Conservation (phyloP, 2,888 invertebrate genomes). For the Sinelater perroti region DNA sequence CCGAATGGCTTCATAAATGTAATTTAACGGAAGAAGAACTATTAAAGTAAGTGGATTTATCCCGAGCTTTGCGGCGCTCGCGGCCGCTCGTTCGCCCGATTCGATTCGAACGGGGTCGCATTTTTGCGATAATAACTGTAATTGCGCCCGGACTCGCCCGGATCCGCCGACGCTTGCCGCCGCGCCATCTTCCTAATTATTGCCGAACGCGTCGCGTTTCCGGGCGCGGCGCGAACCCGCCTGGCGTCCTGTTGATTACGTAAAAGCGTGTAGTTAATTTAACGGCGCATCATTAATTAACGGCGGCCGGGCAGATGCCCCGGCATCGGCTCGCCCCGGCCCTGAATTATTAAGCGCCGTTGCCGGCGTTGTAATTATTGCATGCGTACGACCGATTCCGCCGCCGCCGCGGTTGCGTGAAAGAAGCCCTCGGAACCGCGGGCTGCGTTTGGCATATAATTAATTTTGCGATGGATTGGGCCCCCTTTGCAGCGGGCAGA, state of each 20-base stretch:
- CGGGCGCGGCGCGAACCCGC: conserved; percentile 13
- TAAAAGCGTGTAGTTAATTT: conserved; percentile 22
- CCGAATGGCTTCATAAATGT: conserved; percentile 33
- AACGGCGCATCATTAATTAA: conserved; percentile 21
- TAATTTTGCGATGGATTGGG: too few relatives aligned
- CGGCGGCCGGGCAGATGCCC: conserved; percentile 15
- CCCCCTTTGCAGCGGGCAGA: too few relatives aligned
- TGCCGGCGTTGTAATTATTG: conserved; percentile 11
- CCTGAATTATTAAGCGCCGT: conserved; percentile 15
- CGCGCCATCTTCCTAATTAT: conserved; percentile 10
- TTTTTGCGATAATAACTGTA: too few relatives aligned
- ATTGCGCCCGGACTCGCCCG: neutral
- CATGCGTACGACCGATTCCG: neutral
- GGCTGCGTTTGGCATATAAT: too few relatives aligned
- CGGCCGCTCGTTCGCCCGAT: too few relatives aligned
- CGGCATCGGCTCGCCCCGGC: conserved; percentile 14
- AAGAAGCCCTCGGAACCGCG: too few relatives aligned
- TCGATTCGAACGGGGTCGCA: too few relatives aligned
- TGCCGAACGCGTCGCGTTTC: conserved; percentile 15
- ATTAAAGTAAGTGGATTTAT: conserved; percentile 32
- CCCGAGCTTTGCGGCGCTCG: too few relatives aligned
- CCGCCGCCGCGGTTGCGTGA: neutral
- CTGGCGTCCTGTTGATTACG: conserved; percentile 17
- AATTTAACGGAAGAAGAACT: conserved; percentile 32
- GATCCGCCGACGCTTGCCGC: neutral